Percentiles rank a stretch among this genome's conserved stretches.
Conservation (phyloP, 2,797 vertebrate genomes). For the Cossypha niveicapilla region DNA sequence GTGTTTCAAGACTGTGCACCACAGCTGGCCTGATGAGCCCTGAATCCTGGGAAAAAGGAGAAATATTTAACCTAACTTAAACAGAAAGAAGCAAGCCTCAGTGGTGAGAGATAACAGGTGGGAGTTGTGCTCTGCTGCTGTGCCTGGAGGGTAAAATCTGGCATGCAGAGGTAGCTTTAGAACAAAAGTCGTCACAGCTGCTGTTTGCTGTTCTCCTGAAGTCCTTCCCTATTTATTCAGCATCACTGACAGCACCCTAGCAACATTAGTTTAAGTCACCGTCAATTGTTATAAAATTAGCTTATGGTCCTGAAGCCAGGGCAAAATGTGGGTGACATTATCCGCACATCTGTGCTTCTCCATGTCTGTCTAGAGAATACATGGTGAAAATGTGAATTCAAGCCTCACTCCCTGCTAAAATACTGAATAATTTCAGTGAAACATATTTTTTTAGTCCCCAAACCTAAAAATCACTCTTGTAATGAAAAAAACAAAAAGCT, state of each 20-base stretch:
- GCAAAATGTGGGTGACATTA: neutral
- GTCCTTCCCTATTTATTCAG: constrained; percentile 70
- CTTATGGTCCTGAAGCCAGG: neutral
- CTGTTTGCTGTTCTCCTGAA: constrained; percentile 65
- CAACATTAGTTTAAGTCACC: constrained; percentile 49
- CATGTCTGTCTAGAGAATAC: neutral
- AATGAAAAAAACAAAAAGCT: neutral
- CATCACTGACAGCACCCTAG: constrained; percentile 63
- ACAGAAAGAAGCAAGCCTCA: constrained; percentile 52
- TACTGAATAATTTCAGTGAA: neutral
- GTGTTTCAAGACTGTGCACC: constrained; percentile 66
- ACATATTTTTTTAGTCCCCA: neutral
- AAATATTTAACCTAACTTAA: constrained; percentile 68
- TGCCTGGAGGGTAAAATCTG: constrained; percentile 66
- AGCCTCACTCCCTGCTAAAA: neutral
- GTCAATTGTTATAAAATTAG: constrained; percentile 19
- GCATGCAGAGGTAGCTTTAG: constrained; percentile 65
- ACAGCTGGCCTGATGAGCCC: constrained; percentile 72
- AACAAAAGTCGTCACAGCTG: constrained; percentile 69
- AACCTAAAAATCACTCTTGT: neutral
- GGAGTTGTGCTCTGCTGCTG: constrained; percentile 54
- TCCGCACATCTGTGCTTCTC: neutral
- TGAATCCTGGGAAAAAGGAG: constrained; percentile 72
- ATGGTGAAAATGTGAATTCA: neutral
- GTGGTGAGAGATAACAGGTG: constrained; percentile 72